Conservation (phyloP, 2,113 vertebrate genomes). For the Chrysochloris asiatica region DNA sequence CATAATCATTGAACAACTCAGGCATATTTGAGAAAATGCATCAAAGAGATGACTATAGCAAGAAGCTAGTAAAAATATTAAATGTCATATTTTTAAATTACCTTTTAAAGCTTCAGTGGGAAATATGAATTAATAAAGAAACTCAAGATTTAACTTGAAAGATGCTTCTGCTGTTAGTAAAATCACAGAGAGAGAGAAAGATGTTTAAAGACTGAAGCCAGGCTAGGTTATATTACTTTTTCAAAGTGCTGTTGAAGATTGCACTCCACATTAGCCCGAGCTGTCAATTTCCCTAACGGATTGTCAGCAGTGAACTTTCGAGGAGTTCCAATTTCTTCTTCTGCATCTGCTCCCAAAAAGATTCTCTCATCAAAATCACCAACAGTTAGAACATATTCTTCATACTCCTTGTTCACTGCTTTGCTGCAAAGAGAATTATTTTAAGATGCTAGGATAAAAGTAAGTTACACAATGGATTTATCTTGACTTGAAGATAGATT, state of each 20-base stretch:
- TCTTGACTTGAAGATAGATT: background rate
- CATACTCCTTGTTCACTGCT: conserved; percentile 95
- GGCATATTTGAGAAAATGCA: background rate
- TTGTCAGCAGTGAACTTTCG: conserved; percentile 86
- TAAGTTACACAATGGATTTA: conserved; percentile 18
- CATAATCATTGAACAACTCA: background rate
- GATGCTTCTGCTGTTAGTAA: conserved; percentile 72
- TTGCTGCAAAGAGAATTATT: conserved; percentile 88
- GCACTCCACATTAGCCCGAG: conserved; percentile 86
- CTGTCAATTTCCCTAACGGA: conserved; percentile 78
- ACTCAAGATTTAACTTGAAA: conserved; percentile 76
- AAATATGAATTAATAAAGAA: conserved; percentile 73
- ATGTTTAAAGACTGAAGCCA: conserved; percentile 63
- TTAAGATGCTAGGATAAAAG: conserved; percentile 33
- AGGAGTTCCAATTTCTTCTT: conserved; percentile 97
- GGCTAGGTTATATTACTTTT: conserved; percentile 87
- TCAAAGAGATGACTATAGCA: conserved; percentile 41
- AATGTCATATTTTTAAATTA: conserved; percentile 55
- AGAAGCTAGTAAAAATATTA: conserved; percentile 51
- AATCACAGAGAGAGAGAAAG: conserved; percentile 69
- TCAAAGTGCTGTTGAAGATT: conserved; percentile 94
- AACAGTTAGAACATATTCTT: conserved; percentile 96
- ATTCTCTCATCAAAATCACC: conserved; percentile 98
- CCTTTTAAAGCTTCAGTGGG: conserved; percentile 64
- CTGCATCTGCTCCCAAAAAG: conserved; percentile 95